Conservation (phyloP, 2,888 invertebrate genomes). For the Phorcus lineatus region DNA sequence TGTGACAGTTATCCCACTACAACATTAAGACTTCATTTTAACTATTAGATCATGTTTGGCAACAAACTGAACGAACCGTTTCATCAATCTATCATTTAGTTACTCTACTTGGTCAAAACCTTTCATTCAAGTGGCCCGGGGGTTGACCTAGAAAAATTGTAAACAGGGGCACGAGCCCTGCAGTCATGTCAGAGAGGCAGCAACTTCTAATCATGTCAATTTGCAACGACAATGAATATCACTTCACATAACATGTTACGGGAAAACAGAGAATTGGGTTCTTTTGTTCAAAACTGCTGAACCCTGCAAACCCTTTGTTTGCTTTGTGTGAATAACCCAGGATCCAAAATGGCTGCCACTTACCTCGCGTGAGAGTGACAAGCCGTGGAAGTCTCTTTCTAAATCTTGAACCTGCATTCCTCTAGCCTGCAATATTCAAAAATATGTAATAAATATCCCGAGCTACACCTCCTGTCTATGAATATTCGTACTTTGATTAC, state of each 20-base stretch:
- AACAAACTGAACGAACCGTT: too few species aligned
- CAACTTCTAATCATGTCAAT: background rate
- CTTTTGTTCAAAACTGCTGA: background rate
- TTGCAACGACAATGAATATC: background rate
- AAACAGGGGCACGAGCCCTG: background rate
- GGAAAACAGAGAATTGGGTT: background rate
- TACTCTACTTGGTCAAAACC: too few species aligned
- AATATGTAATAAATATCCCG: slow-evolving; percentile 3
- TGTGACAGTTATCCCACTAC: too few species aligned
- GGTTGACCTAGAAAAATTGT: slow-evolving; percentile 7
- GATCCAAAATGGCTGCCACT: slow-evolving; percentile 38
- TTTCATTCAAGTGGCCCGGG: too few species aligned
- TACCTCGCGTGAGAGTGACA: slow-evolving; percentile 66
- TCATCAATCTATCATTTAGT: too few species aligned
- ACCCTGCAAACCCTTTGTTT: slow-evolving; percentile 33
- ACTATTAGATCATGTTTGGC: too few species aligned
- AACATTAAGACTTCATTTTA: too few species aligned
- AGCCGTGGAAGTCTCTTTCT: slow-evolving; percentile 70
- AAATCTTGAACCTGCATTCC: slow-evolving; percentile 69
- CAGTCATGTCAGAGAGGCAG: background rate
- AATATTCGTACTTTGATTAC: background rate
- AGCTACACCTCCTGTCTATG: background rate
- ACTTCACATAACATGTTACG: background rate
- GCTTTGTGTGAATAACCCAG: slow-evolving; percentile 29
- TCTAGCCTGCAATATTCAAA: slow-evolving; percentile 45